Evolutionary conservation across 1,140 invertebrate genomes (phyloP), one percentile per base, ranked within the genome.

Genomic region (Drosophila auraria): DNA sequence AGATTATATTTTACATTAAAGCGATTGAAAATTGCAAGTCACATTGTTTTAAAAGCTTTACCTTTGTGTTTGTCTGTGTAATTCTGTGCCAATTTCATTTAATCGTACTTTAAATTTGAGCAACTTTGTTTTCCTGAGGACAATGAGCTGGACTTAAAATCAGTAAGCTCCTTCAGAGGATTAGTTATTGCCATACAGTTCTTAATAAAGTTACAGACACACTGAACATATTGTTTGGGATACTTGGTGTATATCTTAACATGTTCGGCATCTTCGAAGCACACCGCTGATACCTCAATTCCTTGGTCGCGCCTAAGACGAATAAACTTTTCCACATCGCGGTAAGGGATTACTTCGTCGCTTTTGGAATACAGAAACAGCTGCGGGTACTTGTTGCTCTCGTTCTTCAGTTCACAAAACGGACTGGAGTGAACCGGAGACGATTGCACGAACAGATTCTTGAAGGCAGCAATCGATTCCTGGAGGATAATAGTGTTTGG

Each of bases 321-420:
- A 8, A 95, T 94, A 65, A 96, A 95, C 66, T 94, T 94, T 78
- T 96, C 95, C 27, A 96, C 93, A 87, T 96, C 95, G 93, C 95
- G 82, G 64, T 94, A 94, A 36, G 94, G 93, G 80, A 95, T 95
- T 79, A 96, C 81, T 30, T 94, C 93, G 84, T 97, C 96, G 5
- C 94, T 94, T 78, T 95, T 95, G 0, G 96, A 97, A 82, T 96
- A 97, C 15, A 97, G 93, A 89, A 96, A 97, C 45, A 97, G 87
- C 90, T 97, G 96, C 27, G 96, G 95, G 94, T 94, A 95, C 44
- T 93, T 82, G 70, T 93, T 93, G 6, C 81, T 71, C 47, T 94
- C 94, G 38, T 92, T 89, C 76, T 93, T 94, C 2, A 94, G 82
- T 63, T 93, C 93, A 72, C 92, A 91, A 70, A 94, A 93, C 4